Conservation (phyloP, 92 coral and sea anemone genomes). For the Palythoa grandis region DNA sequence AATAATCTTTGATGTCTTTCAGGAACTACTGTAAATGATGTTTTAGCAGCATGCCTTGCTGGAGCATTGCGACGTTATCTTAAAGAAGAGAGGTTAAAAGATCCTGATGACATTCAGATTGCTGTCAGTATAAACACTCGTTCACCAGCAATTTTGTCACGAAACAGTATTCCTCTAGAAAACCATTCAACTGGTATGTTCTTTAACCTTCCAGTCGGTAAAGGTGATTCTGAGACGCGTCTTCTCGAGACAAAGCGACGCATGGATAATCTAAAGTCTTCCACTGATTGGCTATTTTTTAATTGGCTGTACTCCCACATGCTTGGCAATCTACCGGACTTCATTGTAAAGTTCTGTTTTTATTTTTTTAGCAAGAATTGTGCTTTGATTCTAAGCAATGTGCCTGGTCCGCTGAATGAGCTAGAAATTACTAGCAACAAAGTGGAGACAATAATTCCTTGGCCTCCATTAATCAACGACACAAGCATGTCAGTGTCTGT, state of each 20-base stretch:
- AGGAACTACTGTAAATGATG: constrained; percentile 96
- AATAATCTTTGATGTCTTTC: neutral
- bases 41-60: constrained; percentile 85
- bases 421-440: constrained; percentile 78
- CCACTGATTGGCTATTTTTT: constrained; percentile 84
- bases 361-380: constrained; percentile 74
- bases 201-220: constrained; percentile 81
- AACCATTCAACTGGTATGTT: constrained; percentile 87
- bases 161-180: constrained; percentile 85
- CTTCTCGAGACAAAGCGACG: constrained; percentile 84
- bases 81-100: constrained; percentile 67
- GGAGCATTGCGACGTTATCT: constrained; percentile 93
- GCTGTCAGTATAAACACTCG: constrained; percentile 91
- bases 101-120: constrained; percentile 89
- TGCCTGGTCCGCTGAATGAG: constrained; percentile 88
- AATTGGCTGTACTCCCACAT: constrained; percentile 72
- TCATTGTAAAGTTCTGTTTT: constrained; percentile 78
- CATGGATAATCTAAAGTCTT: constrained; percentile 87
- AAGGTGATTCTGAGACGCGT: constrained; percentile 68
- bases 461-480: constrained; percentile 96
- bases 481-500: constrained; percentile 92
- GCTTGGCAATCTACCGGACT: constrained; percentile 80
- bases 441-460: constrained; percentile 83
- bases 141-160: constrained; percentile 65
- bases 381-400: constrained; percentile 88